Evolutionary conservation across 2,113 vertebrate genomes (phyloP).

Genomic region (Notothenia coriiceps): DNA sequence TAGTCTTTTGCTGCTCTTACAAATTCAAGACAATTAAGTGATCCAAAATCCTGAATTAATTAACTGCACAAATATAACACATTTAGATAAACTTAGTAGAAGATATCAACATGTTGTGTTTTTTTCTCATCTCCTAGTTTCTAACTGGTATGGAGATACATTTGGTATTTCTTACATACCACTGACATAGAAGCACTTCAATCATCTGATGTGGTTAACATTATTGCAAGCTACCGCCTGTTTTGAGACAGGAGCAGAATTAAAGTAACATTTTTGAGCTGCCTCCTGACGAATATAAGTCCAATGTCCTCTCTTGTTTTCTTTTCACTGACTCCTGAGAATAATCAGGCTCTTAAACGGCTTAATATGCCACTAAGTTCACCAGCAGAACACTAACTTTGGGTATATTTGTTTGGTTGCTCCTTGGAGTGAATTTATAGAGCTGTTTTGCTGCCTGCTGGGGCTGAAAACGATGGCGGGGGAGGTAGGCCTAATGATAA

Average conservation of each 20-base stretch:
- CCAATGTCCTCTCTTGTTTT: neutral
- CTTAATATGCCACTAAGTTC: neutral
- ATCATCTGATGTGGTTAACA: neutral
- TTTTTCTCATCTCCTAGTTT: neutral
- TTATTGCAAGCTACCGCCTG: no score
- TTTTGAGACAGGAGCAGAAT: neutral
- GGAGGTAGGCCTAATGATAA: neutral
- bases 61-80: neutral
- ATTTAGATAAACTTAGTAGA: no score
- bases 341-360: neutral
- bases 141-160: neutral
- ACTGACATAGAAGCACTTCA: neutral
- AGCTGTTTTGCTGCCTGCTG: neutral
- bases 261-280: neutral
- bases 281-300: neutral
- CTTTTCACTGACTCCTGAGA: neutral
- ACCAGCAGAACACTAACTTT: neutral
- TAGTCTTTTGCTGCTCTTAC: neutral
- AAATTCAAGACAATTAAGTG: constrained; percentile 22
- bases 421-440: neutral
- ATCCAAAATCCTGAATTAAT: neutral
- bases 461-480: neutral
- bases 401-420: neutral
- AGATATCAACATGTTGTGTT: no score
- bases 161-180: neutral